Percentiles rank a stretch among this genome's conserved stretches.
Evolutionary conservation across 2,797 vertebrate genomes (phyloP).

Genomic region (Poecilia wingei): DNA sequence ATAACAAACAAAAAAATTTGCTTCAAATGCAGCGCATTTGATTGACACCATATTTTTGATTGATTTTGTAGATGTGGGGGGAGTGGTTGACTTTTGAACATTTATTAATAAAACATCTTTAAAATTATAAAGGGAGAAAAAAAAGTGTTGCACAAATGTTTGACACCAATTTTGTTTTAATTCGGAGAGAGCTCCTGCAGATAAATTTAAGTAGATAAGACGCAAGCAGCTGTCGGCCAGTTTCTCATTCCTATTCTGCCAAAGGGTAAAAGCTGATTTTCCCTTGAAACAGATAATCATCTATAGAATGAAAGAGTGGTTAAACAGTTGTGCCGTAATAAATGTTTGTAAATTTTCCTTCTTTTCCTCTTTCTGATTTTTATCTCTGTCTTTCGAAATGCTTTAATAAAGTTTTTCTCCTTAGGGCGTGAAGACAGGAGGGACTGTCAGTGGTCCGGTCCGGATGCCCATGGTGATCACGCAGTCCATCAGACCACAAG

Average conservation of each 20-base stretch:
- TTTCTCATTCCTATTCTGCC: slow-evolving; percentile 23
- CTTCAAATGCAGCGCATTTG: too few relatives aligned
- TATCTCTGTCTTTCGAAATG: slow-evolving; percentile 22
- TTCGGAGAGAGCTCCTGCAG: background rate
- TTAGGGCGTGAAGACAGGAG: slow-evolving; percentile 83
- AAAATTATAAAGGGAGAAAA: too few relatives aligned
- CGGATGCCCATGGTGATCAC: slow-evolving; percentile 89
- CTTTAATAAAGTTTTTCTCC: slow-evolving; percentile 24
- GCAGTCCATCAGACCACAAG: slow-evolving; percentile 84
- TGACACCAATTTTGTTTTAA: background rate
- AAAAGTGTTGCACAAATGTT: too few relatives aligned
- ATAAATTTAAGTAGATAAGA: slow-evolving; percentile 9
- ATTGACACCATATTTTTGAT: too few relatives aligned
- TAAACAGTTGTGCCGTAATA: slow-evolving; percentile 11
- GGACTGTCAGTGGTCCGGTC: slow-evolving; percentile 80
- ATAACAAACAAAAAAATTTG: too few relatives aligned
- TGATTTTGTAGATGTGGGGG: too few relatives aligned
- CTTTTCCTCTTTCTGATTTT: slow-evolving; percentile 8
- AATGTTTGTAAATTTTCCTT: slow-evolving; percentile 12
- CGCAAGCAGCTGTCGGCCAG: slow-evolving; percentile 3
- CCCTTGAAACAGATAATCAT: background rate
- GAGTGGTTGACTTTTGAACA: too few relatives aligned
- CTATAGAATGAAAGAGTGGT: slow-evolving; percentile 13
- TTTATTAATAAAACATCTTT: too few relatives aligned
- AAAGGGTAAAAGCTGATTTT: slow-evolving; percentile 11